Conservation (phyloP, 2,888 invertebrate species). For the Mactromeris polynyma region DNA sequence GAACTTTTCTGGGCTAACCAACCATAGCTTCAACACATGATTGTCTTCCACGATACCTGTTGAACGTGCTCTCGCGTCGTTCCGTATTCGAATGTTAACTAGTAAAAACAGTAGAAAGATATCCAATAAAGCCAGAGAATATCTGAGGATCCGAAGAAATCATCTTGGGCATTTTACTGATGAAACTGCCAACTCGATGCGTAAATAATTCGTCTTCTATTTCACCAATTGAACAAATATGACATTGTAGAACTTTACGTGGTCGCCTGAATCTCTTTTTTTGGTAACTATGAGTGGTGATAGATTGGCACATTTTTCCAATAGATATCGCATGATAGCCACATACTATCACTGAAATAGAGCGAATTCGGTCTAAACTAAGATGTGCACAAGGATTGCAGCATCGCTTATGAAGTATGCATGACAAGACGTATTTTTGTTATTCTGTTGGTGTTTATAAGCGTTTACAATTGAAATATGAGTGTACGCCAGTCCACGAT, state of each 20-base stretch:
- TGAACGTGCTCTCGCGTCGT: background rate
- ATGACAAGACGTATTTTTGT: too few species aligned
- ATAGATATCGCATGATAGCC: too few species aligned
- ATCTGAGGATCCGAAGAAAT: background rate
- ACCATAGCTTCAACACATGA: background rate
- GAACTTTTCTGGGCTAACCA: background rate
- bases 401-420: too few species aligned
- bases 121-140: background rate
- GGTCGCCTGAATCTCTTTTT: background rate
- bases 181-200: background rate
- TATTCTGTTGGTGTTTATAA: too few species aligned
- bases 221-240: background rate
- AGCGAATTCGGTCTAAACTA: too few species aligned
- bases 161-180: background rate
- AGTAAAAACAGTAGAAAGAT: background rate
- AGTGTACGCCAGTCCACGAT: too few species aligned
- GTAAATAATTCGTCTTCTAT: conserved; percentile 1
- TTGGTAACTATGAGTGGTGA: background rate
- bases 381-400: too few species aligned
- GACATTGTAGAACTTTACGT: background rate
- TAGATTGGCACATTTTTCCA: too few species aligned
- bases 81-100: background rate
- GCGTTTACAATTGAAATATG: too few species aligned
- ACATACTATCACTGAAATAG: too few species aligned
- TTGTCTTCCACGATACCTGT: background rate